Evolutionary conservation across 2,113 vertebrate genomes (phyloP), one percentile per base, ranked within the genome.

Genomic region (Genyomyrus donnyi): DNA sequence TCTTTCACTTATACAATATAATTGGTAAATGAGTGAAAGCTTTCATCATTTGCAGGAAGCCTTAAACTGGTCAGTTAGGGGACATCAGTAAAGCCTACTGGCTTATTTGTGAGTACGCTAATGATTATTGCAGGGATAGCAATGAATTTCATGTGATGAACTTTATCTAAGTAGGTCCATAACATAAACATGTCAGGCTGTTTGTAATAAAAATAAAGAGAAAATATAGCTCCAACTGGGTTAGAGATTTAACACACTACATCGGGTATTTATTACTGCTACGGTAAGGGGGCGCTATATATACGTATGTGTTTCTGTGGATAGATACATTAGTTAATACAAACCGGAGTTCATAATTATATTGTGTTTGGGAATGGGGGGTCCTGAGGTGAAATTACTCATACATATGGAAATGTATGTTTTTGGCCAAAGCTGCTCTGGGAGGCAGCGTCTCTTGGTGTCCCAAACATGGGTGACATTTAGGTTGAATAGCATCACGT

Each of bases 401-500:
- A 19, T 80, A 42, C 15, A 8, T 42, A 39, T 80, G 13, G 17
- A 80, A 80, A 80, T 80, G 74, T 77, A n/a, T 31, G 21, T 39
- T 77, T 74, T 35, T 39, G 21, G 9, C 31, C 70, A 35, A 11
- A 31, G 31, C 31, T 39, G 11, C 31, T 31, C 35, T 77, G n/a
- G 62, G 3, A 58, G 62, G n/a, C 9, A 0, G 7, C 0, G n/a
- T 27, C n/a, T 10, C 7, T 17, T 35, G 31, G 4, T 35, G 15
- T 7, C 35, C 27, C 70, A 39, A 17, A 39, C 5, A 39, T 70
- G 77, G 80, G 13, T 93, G 92, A 92, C 91, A 90, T 91, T 90
- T 92, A 91, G 93, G 93, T 93, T 39, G 90, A 93, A 91, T 91
- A 86, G 89, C 93, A 91, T 90, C 86, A 85, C 91, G 92, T 93